Base-by-base conservation (phyloP, 2,797 vertebrate species). In the Chaetophractus vellerosus region DNA sequence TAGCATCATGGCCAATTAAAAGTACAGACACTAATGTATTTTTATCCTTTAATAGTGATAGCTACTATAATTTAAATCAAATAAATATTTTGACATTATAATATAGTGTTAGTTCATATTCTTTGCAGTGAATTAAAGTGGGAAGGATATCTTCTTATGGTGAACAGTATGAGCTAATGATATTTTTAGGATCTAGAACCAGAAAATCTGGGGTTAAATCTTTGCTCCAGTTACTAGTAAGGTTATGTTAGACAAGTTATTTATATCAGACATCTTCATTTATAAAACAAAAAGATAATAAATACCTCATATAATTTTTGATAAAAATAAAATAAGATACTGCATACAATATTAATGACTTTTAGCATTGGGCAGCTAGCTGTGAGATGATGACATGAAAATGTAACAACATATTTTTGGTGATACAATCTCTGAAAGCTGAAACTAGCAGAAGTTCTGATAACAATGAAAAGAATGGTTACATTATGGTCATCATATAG, bases 11-110 rank as follows among this genome's bases (percentile, higher is more conserved):
- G n/a, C 23, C 50, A 80, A 63, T 69, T 93, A 55, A 64, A 81
- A 74, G 6, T 64, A 33, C 33, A 64, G 33, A 80, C 15, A 18
- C 63, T 76, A 68, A 38, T 38, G 41, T 69, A n/a, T 74, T 68
- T 76, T 61, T 59, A 9, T 31, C 14, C 6, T 9, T 91, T 74
- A 28, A 72, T 48, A 72, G 45, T 87, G 55, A 94, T 16, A 63
- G 11, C 71, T 24, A 23, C 11, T 90, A 16, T 71, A 78, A 83
- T 63, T 71, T 90, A 79, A 79, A 71, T 90, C 80, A 61, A 69
- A 78, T 41, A 36, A n/a, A 36, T 63, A 74, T 21, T 80, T 74
- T 55, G 6, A 74, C 48, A 52, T 52, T 38, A 31, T 28, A 55
- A 55, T 72, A 68, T 21, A 64, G 31, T 38, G 5, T 69, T 76